Evolutionary conservation across 2,888 invertebrate genomes (phyloP).

Genomic region (Dione juno): DNA sequence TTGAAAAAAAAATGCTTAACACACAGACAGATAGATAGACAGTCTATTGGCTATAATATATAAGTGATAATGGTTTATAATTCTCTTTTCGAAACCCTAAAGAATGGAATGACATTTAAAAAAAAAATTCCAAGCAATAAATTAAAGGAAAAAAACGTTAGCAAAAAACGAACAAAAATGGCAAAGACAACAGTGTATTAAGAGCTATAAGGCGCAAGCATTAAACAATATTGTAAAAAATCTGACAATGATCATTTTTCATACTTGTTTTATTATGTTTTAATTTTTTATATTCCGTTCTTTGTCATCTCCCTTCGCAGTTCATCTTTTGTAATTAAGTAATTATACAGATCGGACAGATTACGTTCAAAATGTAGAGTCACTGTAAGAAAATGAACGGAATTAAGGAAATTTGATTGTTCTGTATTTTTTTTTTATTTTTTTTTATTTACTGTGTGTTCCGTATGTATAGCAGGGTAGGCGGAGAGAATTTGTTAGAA

Average conservation of each 20-base stretch:
- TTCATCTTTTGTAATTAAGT: constrained; percentile 38
- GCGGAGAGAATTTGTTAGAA: no score
- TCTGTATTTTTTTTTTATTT: background rate
- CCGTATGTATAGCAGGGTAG: no score
- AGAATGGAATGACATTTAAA: background rate
- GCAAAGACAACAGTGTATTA: constrained; percentile 2
- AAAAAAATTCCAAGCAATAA: constrained; percentile 8
- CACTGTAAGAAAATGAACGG: background rate
- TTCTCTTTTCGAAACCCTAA: no score
- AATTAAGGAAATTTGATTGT: background rate
- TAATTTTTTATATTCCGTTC: constrained; percentile 23
- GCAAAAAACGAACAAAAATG: background rate
- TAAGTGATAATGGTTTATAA: no score
- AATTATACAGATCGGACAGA: constrained; percentile 30
- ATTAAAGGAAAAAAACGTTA: background rate
- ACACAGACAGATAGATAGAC: no score
- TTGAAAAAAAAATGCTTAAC: no score
- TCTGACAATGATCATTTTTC: constrained; percentile 21
- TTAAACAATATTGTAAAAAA: constrained; percentile 24
- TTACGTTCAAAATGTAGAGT: constrained; percentile 23
- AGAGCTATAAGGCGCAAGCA: constrained; percentile 3
- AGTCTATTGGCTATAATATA: no score
- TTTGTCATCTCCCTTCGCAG: constrained; percentile 28
- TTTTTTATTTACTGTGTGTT: no score
- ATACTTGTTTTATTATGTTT: constrained; percentile 26